A percentile compares a stretch with the other conserved stretches of the same genome.
Conservation (phyloP, 2,888 invertebrate genomes). For the Morpho helenor region DNA sequence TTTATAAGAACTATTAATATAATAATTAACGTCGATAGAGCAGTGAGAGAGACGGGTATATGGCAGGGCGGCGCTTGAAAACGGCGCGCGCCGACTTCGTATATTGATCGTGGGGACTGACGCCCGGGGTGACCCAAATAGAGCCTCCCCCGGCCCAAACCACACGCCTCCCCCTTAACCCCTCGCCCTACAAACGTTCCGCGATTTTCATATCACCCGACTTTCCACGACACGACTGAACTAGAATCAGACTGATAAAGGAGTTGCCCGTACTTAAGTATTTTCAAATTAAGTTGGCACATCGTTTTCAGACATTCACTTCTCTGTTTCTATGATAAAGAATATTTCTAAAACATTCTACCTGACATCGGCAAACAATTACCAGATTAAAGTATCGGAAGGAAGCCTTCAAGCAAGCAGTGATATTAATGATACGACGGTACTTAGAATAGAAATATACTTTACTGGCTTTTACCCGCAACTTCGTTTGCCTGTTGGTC, state of each 20-base stretch:
- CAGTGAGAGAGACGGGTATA: conserved; percentile 70
- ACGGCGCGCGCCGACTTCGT: conserved; percentile 70
- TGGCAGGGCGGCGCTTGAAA: conserved; percentile 52
- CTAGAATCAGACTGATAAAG: conserved; percentile 33
- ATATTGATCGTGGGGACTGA: conserved; percentile 74
- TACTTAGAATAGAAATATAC: no score
- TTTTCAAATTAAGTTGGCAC: no score
- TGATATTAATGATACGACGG: no score
- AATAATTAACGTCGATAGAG: conserved; percentile 70
- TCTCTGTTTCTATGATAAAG: no score
- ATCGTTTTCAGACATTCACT: no score
- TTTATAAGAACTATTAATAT: conserved; percentile 48
- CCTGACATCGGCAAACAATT: no score
- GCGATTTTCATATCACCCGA: conserved; percentile 76
- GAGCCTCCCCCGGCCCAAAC: conserved; percentile 54
- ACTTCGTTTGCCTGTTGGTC: no score
- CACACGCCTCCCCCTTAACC: conserved; percentile 40
- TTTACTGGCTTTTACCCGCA: no score
- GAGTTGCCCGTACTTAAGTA: conserved; percentile 47
- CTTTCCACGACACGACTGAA: conserved; percentile 42
- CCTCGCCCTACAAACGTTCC: conserved; percentile 50
- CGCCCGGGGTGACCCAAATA: conserved; percentile 80
- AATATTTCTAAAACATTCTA: no score
- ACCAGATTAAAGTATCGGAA: no score
- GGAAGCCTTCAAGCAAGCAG: no score